Base-by-base conservation (phyloP, 2,888 invertebrate genomes). In the Cheilosia vulpina region DNA sequence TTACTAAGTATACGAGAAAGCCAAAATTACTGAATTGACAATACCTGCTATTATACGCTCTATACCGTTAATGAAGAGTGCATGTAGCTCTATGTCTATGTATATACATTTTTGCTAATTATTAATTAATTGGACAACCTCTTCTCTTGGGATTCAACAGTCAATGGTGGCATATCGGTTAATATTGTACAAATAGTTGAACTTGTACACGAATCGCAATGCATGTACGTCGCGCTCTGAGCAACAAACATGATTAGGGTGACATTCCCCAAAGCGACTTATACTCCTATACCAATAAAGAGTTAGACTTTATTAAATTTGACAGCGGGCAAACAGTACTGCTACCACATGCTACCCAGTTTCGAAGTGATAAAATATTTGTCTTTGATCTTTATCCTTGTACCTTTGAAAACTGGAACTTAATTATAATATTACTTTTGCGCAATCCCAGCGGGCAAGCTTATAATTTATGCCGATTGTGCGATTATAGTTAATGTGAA, bases 401-500 rank as follows among this genome's bases (percentile, higher is more conserved):
- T 45, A 17, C 41, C 58, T 41, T 66, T 19, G 45, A 45, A 73
- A 73, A 47, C 53, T 73, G 24, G 66, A 47, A 68, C 66, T 62
- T 68, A 60, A 73, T 73, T 80, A 73, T n/a, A 66, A 55, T 19
- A 47, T 52, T 45, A 79, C 58, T 72, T 72, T 52, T 15, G 60
- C 19, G 27, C 27, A 34, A 19, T 55, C 79, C 73, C 79, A 24
- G 38, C 9, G 73, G 79, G 47, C 38, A 24, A 24, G 21, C 66
- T 73, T 47, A 68, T 80, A 75, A 75, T 80, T 47, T 80, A 80
- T 80, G 69, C 75, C 57, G 62, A 75, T 80, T 75, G 73, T 75
- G 50, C 45, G 69, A 69, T 65, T 78, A 63, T 75, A 69, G 53
- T 63, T 68, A 72, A 60, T 66, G 58, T 53, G 31, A n/a, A 52